phyloP scores from a whole-genome alignment of 2,113 vertebrate genomes.

The Nesogale talazaci region DNA sequence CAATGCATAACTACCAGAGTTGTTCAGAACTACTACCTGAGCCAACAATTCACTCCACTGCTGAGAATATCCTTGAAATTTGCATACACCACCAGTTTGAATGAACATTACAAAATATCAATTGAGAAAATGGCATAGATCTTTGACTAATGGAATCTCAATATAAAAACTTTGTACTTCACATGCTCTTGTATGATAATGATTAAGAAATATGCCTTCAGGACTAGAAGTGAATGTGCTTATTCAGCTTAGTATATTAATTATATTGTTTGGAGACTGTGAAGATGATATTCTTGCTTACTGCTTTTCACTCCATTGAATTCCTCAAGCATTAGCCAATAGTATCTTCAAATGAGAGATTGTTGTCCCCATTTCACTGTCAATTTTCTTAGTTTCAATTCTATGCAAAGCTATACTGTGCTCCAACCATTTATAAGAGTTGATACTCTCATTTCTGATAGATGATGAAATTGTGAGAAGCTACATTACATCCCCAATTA shows the following conservation, averaged over 20 bases:
- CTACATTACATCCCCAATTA: too few species aligned
- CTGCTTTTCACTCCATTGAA: slow-evolving; percentile 24
- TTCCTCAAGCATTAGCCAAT: slow-evolving; percentile 15
- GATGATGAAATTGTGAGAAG: neutral
- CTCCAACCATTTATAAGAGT: neutral
- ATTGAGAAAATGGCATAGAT: neutral
- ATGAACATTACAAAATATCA: neutral
- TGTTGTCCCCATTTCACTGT: neutral
- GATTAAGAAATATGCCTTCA: slow-evolving; percentile 29
- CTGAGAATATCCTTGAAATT: neutral
- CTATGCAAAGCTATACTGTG: neutral
- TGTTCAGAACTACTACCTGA: too few species aligned
- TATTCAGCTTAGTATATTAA: slow-evolving; percentile 29
- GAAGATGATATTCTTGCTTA: neutral
- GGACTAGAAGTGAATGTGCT: neutral
- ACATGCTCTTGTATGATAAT: neutral
- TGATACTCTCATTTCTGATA: neutral
- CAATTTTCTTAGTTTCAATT: slow-evolving; percentile 11
- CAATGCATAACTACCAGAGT: neutral
- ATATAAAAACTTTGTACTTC: neutral
- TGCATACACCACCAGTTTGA: neutral
- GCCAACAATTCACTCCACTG: too few species aligned
- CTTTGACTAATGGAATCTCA: neutral
- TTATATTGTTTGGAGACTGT: neutral
- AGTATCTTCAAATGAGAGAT: neutral